A percentile compares a stretch with the other conserved stretches of the same genome.
Evolutionary conservation across 2,797 vertebrate genomes (phyloP).

Genomic region (Enteromius anoplus): DNA sequence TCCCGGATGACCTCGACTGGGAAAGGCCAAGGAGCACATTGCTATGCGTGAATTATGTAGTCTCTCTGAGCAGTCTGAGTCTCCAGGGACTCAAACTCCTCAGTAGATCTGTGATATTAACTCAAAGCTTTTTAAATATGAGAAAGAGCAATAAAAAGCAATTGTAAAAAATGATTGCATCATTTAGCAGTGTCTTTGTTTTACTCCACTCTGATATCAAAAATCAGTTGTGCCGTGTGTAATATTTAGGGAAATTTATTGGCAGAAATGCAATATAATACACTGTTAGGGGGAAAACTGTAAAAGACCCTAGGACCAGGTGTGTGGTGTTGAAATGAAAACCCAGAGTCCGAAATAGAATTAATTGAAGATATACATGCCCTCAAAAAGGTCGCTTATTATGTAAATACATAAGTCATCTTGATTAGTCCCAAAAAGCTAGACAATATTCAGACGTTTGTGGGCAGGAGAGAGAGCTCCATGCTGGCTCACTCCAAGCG

Average conservation of each 20-base stretch:
- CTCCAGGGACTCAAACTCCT: slow-evolving; percentile 29
- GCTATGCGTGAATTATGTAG: slow-evolving; percentile 64
- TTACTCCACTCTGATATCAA: neutral
- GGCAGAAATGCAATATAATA: no score
- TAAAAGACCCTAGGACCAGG: no score
- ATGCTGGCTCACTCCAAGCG: no score
- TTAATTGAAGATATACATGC: no score
- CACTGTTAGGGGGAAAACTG: no score
- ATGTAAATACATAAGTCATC: no score
- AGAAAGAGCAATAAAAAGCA: slow-evolving; percentile 13
- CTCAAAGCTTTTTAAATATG: slow-evolving; percentile 41
- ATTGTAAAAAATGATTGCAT: neutral
- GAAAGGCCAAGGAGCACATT: slow-evolving; percentile 59
- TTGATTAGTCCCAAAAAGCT: no score
- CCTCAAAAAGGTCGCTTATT: no score
- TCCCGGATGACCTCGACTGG: slow-evolving; percentile 44
- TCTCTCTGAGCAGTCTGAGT: slow-evolving; percentile 45
- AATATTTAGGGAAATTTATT: neutral
- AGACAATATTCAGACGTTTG: no score
- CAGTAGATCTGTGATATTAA: slow-evolving; percentile 50
- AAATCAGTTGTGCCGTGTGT: neutral
- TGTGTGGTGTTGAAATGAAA: no score
- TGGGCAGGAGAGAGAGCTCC: no score
- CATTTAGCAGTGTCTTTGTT: neutral
- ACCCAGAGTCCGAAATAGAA: no score